Conservation (phyloP, 2,113 vertebrate species). For the Sisor rabdophorus region DNA sequence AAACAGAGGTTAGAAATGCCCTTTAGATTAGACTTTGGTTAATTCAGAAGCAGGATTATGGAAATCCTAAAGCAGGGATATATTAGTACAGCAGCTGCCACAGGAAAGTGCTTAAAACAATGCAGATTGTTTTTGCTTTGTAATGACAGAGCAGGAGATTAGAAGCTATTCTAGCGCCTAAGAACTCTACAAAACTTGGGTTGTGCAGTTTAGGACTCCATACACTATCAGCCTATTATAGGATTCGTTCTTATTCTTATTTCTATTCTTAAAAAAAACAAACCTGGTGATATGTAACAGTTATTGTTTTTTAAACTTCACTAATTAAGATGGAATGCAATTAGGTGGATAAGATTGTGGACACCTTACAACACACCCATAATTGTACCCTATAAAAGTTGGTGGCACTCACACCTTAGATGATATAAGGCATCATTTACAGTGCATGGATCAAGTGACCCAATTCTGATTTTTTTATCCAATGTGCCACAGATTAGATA, state of each 20-base stretch:
- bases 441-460: too few species aligned
- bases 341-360: not conserved
- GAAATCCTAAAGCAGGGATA: constrained; percentile 59
- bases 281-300: not conserved
- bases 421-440: too few species aligned
- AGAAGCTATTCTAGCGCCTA: constrained; percentile 50
- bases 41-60: constrained; percentile 71
- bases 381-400: too few species aligned
- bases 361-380: not conserved
- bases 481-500: too few species aligned
- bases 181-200: constrained; percentile 54
- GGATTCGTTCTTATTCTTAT: constrained; percentile 17
- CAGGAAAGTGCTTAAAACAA: constrained; percentile 61
- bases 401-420: too few species aligned
- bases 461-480: too few species aligned
- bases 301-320: not conserved
- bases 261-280: constrained; percentile 7
- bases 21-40: constrained; percentile 61
- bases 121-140: constrained; percentile 63
- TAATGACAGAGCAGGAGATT: constrained; percentile 62
- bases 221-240: constrained; percentile 49
- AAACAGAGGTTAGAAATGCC: constrained; percentile 54
- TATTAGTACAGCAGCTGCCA: constrained; percentile 61
- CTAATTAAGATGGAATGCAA: not conserved
- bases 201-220: constrained; percentile 56